phyloP scores from a whole-genome alignment of 2,888 invertebrate genomes.

The Pterostichus madidus region DNA sequence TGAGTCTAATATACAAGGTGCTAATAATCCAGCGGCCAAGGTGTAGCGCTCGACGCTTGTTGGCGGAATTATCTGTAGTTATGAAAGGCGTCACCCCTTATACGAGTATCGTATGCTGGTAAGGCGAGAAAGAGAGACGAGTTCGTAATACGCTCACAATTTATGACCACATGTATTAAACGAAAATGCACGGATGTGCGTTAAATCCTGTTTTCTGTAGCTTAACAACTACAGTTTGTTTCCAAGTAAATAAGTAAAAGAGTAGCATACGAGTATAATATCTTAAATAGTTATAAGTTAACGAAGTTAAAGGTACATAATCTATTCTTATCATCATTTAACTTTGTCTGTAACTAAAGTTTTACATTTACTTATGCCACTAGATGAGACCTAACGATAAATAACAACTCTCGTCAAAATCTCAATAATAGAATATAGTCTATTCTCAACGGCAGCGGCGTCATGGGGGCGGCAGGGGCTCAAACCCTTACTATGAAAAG shows the following conservation, averaged over 20 bases:
- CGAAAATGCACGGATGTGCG: background rate
- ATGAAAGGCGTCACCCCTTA: slow-evolving; percentile 33
- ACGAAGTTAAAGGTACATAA: no score
- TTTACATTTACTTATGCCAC: no score
- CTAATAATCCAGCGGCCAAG: slow-evolving; percentile 53
- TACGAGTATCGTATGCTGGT: background rate
- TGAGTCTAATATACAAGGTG: slow-evolving; percentile 45
- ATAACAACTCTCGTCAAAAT: no score
- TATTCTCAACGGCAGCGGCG: no score
- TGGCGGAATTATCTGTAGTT: slow-evolving; percentile 29
- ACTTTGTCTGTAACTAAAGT: no score
- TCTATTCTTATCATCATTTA: no score
- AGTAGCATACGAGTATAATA: background rate
- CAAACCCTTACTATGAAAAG: no score
- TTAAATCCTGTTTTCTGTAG: background rate
- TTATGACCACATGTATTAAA: slow-evolving; percentile 54
- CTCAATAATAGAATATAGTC: no score
- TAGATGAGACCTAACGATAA: no score
- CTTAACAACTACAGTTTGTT: no score
- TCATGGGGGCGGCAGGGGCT: no score
- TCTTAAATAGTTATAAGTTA: background rate
- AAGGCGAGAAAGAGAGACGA: background rate
- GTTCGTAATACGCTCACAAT: slow-evolving; percentile 41
- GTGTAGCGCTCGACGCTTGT: background rate
- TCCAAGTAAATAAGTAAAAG: no score